Evolutionary conservation across 2,113 vertebrate species (phyloP), one percentile per base, ranked within the genome.

Genomic region (Myotis yumanensis): DNA sequence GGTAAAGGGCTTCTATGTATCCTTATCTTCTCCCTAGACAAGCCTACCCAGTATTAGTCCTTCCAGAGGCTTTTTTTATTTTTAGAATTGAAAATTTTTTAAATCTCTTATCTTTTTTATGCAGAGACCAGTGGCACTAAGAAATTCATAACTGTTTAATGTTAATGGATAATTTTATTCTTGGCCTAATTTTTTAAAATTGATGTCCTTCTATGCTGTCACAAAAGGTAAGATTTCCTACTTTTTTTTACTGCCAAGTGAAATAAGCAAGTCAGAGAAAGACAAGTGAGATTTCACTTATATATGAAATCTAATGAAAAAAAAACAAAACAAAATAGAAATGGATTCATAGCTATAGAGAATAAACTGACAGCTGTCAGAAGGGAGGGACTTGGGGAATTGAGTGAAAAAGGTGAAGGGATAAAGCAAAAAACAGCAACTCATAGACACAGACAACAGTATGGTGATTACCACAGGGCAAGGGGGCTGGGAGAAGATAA

Each of bases 131-230:
- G 4, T 62, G 40, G 25, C 46, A 7, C 75, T 48, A 92, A 92
- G 57, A 75, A 84, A 15, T 30, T 73, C 25, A 71, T 59, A 46
- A 64, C 18, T 46, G 1, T 40, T 92, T 81, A 52, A 46, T 46
- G 16, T 32, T 43, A 86, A 81, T 54, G 32, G 25, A 23, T 40
- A 93, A 54, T 62, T 95, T 92, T 90, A 77, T 52, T 92, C 37
- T 86, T 72, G 62, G 18, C 16, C 20, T 69, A 69, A 75, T 37
- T 69, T 93, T 90, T 43, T n/a, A 73, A 87, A 87, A 81, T 32
- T 85, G 28, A 17, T 76, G 18, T 46, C 14, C 72, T 28, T 10
- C 72, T 46, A 75, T 75, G 72, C 43, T 30, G 7, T 18, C 7
- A 4, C 7, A 48, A 17, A 75, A 75, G 43, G 28, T 48, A 75